A percentile compares a stretch with the other conserved stretches of the same genome.
Conservation (phyloP, 2,113 vertebrate genomes). For the Bubalus kerabau region DNA sequence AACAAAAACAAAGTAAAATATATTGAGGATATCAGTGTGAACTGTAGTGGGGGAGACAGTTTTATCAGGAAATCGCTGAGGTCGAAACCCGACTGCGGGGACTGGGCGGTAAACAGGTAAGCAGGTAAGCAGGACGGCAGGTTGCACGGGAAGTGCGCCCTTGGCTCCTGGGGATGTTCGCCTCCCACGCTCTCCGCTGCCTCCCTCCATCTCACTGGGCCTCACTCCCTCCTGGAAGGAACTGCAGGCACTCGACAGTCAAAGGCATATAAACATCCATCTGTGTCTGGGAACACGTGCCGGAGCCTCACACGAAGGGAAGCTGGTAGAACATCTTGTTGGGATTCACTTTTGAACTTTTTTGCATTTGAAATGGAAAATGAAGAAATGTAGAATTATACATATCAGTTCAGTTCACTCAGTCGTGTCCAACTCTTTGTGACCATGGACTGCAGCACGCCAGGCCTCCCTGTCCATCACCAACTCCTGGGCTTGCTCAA, state of each 20-base stretch:
- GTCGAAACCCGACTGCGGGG: no score
- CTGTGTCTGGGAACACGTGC: not conserved
- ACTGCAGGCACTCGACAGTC: not conserved
- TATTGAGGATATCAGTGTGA: no score
- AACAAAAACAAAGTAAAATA: fast-evolving
- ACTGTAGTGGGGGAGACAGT: fast-evolving
- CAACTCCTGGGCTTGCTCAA: not conserved
- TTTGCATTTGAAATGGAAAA: not conserved
- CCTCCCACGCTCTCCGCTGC: not conserved
- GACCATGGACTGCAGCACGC: not conserved
- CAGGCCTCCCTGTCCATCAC: not conserved
- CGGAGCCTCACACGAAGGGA: not conserved
- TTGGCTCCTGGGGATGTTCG: fast-evolving
- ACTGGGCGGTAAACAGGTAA: not conserved
- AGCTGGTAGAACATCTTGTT: not conserved
- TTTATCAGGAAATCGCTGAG: not conserved
- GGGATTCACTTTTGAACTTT: not conserved
- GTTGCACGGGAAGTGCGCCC: fast-evolving
- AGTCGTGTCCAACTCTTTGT: not conserved
- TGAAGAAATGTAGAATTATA: not conserved
- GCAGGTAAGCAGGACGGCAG: not conserved
- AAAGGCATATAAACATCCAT: not conserved
- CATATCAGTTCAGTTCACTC: not conserved
- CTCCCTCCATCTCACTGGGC: not conserved
- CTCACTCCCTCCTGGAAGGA: not conserved